Conservation (phyloP, 2,797 vertebrate species). For the Oreonectes daqikongensis region DNA sequence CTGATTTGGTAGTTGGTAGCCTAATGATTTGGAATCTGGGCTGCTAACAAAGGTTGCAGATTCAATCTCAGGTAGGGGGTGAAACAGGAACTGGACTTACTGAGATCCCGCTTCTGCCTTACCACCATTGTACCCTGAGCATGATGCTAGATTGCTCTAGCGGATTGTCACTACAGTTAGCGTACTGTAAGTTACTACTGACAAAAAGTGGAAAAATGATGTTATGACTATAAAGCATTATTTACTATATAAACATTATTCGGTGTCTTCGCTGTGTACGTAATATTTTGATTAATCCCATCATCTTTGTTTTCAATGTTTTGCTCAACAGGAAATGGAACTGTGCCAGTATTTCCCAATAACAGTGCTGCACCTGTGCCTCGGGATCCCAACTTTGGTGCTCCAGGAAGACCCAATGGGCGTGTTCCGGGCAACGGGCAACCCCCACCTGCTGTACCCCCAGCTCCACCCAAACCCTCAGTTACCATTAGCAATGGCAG, state of each 20-base stretch:
- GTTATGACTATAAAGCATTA: background rate
- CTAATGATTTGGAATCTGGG: constrained; percentile 3
- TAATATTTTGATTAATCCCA: background rate
- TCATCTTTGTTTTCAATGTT: background rate
- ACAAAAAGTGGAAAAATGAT: background rate
- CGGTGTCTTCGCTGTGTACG: background rate
- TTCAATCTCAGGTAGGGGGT: constrained; percentile 18
- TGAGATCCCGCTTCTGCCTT: background rate
- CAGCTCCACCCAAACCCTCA: constrained; percentile 76
- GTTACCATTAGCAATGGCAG: constrained; percentile 92
- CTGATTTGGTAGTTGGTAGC: background rate
- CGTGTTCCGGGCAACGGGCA: constrained; percentile 81
- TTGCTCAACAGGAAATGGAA: constrained; percentile 85
- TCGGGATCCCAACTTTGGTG: constrained; percentile 73
- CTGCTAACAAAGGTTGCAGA: constrained; percentile 2
- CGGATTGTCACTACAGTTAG: constrained; percentile 5
- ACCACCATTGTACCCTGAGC: background rate
- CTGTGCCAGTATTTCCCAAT: constrained; percentile 78
- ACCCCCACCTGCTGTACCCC: constrained; percentile 60
- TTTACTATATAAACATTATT: too few relatives aligned
- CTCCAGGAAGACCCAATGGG: constrained; percentile 83
- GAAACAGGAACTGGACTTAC: constrained; percentile 14
- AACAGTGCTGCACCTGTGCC: constrained; percentile 68
- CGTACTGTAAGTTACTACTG: constrained; percentile 17
- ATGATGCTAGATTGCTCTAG: constrained; percentile 2